phyloP scores from a whole-genome alignment of 2,888 invertebrate species.

The Dryococelus australis region DNA sequence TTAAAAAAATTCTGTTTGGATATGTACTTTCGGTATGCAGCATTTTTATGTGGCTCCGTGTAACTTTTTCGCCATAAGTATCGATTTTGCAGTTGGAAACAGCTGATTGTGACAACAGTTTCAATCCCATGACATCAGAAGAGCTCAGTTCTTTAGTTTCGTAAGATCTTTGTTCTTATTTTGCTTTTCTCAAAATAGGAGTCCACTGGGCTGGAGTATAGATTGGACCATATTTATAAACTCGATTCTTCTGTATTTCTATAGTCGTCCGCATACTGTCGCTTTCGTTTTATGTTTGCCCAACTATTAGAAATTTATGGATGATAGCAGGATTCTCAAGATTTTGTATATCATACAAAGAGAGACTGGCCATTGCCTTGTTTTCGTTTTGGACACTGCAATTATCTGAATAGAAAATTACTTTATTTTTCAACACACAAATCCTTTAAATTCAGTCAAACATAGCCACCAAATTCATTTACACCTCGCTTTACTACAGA shows the following conservation, averaged over 20 bases:
- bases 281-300: constrained; percentile 33
- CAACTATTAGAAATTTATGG: constrained; percentile 30
- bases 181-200: not conserved
- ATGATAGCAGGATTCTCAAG: constrained; percentile 12
- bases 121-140: constrained; percentile 20
- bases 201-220: constrained; percentile 28
- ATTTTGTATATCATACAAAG: constrained; percentile 6
- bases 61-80: not conserved
- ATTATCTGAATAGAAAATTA: constrained; percentile 32
- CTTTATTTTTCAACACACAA: constrained; percentile 23
- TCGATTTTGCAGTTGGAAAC: constrained; percentile 22
- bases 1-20: too few relatives aligned
- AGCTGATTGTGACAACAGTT: not conserved
- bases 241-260: constrained; percentile 18
- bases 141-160: constrained; percentile 21
- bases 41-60: constrained; percentile 22
- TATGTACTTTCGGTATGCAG: not conserved
- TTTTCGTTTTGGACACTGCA: constrained; percentile 33
- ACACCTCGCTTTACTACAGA: too few relatives aligned
- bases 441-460: not conserved
- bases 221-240: constrained; percentile 22
- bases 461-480: constrained; percentile 5
- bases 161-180: constrained; percentile 20
- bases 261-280: constrained; percentile 28
- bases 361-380: constrained; percentile 26